phyloP scores from a whole-genome alignment of 2,113 vertebrate species.

The Galemys pyrenaicus region DNA sequence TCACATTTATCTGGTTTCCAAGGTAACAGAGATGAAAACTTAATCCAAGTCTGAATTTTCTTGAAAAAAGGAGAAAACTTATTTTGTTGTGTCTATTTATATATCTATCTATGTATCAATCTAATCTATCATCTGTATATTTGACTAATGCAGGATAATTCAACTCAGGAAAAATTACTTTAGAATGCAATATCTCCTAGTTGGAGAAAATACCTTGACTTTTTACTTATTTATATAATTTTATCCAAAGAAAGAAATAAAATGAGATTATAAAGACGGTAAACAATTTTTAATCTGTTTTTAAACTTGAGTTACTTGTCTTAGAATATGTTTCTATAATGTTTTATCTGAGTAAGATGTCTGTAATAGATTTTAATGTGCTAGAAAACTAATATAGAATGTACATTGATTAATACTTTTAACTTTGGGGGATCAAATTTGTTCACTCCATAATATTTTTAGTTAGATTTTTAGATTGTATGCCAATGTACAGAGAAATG shows the following conservation, averaged over 20 bases:
- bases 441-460: background rate
- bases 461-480: background rate
- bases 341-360: background rate
- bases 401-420: background rate
- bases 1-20: background rate
- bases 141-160: background rate
- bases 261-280: background rate
- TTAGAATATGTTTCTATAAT: background rate
- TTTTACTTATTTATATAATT: conserved; percentile 11
- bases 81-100: background rate
- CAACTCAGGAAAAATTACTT: background rate
- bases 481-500: background rate
- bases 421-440: background rate
- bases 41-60: background rate
- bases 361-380: background rate
- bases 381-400: background rate
- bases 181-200: background rate
- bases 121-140: background rate
- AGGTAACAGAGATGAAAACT: background rate
- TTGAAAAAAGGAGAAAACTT: background rate
- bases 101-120: background rate
- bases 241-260: background rate
- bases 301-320: background rate
- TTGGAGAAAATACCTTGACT: background rate
- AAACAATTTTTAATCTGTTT: background rate